A percentile compares a stretch with the other conserved stretches of the same genome.
Evolutionary conservation across 2,113 vertebrate genomes (phyloP).

Genomic region (Leiothrix lutea): DNA sequence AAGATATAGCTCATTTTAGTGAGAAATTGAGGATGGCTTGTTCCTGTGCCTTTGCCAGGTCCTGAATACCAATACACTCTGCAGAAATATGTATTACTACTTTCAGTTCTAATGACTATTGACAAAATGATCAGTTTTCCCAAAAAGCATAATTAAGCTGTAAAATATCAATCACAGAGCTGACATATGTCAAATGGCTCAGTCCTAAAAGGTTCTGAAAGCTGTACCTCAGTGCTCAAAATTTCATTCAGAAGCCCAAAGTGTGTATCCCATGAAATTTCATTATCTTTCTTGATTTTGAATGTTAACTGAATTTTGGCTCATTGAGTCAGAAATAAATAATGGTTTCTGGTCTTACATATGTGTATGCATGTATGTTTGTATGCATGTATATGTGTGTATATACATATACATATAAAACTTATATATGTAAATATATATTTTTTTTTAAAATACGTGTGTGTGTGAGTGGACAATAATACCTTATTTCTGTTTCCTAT

Average conservation of each 20-base stretch:
- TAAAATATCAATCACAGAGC: not conserved
- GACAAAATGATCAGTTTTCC: not conserved
- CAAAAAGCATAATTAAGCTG: not conserved
- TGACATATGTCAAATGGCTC: not conserved
- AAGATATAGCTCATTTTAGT: not conserved
- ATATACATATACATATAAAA: not conserved
- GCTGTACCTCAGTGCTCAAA: not conserved
- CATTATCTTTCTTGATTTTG: not conserved
- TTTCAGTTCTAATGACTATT: not conserved
- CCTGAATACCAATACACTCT: not conserved
- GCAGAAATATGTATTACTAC: not conserved
- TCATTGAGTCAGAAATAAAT: not conserved
- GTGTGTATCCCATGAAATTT: not conserved
- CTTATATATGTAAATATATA: not conserved
- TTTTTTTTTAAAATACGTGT: not conserved
- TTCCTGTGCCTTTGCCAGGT: not conserved
- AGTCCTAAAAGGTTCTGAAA: not conserved
- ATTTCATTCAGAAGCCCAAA: not conserved
- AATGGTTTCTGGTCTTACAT: not conserved
- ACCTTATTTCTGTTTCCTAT: not conserved
- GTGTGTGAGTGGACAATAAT: not conserved
- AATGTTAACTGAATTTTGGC: not conserved
- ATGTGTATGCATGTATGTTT: rapidly evolving
- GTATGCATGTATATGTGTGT: rapidly evolving
- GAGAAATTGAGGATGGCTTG: not conserved